phyloP scores from a whole-genome alignment of 2,113 vertebrate species.

The Pogona vitticeps region DNA sequence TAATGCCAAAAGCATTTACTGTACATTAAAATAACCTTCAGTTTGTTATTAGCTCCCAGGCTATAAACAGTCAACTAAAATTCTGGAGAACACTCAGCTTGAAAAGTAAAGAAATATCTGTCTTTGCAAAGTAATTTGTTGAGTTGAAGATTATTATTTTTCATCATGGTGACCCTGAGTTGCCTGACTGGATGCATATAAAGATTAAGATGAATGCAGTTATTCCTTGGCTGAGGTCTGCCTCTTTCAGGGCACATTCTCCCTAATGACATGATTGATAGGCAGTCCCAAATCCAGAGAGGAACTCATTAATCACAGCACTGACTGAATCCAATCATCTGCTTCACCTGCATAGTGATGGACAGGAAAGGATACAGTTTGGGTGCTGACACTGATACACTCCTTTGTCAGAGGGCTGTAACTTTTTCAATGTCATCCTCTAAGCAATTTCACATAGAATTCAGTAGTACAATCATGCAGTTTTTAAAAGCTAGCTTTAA shows the following conservation, averaged over 20 bases:
- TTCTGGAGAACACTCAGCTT: constrained; percentile 75
- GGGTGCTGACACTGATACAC: constrained; percentile 88
- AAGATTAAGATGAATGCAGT: constrained; percentile 99
- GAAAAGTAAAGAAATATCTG: constrained; percentile 84
- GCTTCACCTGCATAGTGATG: constrained; percentile 98
- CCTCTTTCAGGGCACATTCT: constrained; percentile 99
- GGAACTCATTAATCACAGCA: constrained; percentile 99
- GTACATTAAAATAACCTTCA: constrained; percentile 98
- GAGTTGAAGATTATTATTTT: constrained; percentile 99
- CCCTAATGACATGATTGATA: constrained; percentile 99
- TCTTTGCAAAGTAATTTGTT: constrained; percentile 99
- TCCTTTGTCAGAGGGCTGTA: constrained; percentile 81
- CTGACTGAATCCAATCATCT: constrained; percentile 99
- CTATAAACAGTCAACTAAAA: constrained; percentile 92
- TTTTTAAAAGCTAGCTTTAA: constrained; percentile 63
- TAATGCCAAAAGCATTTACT: constrained; percentile 84
- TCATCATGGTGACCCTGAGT: constrained; percentile 99
- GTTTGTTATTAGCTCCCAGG: constrained; percentile 84
- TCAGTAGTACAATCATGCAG: constrained; percentile 73
- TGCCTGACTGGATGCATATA: constrained; percentile 98
- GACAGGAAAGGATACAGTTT: constrained; percentile 95
- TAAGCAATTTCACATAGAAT: constrained; percentile 81
- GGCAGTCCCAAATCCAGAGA: constrained; percentile 97
- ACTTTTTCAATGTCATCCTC: constrained; percentile 88
- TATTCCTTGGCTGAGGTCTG: constrained; percentile 98